Evolutionary conservation across 2,113 vertebrate genomes (phyloP), one percentile per base, ranked within the genome.

Genomic region (Gila orcuttii): DNA sequence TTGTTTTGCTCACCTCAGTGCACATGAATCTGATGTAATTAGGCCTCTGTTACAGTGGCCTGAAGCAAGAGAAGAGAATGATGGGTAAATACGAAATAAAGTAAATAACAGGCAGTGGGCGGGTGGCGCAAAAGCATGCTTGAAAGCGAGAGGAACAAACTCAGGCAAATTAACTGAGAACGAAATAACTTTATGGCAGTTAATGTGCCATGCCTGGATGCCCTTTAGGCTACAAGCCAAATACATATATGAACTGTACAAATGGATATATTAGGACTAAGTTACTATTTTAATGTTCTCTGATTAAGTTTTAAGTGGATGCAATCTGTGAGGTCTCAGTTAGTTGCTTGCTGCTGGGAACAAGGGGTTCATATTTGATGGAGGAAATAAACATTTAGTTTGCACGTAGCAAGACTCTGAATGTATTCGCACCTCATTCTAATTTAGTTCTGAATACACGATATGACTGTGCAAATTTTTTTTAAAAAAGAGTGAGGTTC

Each of bases 1-100:
- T 79, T 88, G 87, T 92, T 92, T 23, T 86, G 86, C 86, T 84
- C 55, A 82, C 64, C 83, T 62, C 73, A 60, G n/a, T 23, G 17
- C 78, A 62, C 59, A 84, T 3, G 9, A 79, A 84, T 87, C 60
- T 42, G 47, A 62, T 86, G 64, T 85, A 91, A 84, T 91, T 79
- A 88, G 84, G 73, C 21, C 33, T 19, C 36, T 36, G 11, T 42
- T 64, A 33, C 55, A 66, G 23, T 68, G 33, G 62, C 86, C 62
- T 1, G 10, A 15, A 45, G 62, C 45, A 17, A 85, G 50, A 39
- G 52, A 23, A 74, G 33, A 31, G 45, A 74, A 82, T 64, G 15
- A 82, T 59, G 23, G 71, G 77, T 68, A 68, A 52, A 59, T 47
- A 52, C 11, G 3, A 77, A 12, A 71, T 66, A 74, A 59, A 64